Conservation (phyloP, 2,113 vertebrate species). For the Cygnus buccinator region DNA sequence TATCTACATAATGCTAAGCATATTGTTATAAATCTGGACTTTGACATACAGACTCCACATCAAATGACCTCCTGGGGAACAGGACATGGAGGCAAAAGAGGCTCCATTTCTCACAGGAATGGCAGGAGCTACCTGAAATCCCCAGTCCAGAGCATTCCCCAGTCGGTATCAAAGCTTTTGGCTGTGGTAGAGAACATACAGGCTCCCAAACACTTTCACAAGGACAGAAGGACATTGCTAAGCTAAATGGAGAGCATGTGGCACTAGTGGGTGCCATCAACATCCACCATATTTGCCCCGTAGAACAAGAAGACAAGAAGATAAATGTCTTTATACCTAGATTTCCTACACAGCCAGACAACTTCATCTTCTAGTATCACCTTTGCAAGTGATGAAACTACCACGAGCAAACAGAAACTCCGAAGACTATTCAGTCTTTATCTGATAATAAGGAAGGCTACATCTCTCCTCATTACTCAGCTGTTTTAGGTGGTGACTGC, state of each 20-base stretch:
- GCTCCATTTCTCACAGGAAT: background rate
- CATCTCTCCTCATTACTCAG: background rate
- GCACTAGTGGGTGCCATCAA: background rate
- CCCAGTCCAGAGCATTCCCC: background rate
- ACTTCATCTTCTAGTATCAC: background rate
- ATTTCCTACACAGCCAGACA: background rate
- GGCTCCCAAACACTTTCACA: background rate
- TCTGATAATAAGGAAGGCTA: background rate
- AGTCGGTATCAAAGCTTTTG: background rate
- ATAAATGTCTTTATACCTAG: background rate
- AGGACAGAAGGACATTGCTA: conserved; percentile 3
- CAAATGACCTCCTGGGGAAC: background rate
- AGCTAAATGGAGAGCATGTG: conserved; percentile 3
- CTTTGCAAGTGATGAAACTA: background rate
- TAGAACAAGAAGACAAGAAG: background rate
- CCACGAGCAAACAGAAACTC: background rate
- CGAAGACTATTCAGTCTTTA: background rate
- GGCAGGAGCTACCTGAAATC: background rate
- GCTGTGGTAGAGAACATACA: background rate
- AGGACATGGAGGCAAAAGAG: background rate
- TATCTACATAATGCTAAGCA: background rate
- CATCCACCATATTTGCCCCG: background rate
- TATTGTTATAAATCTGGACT: background rate
- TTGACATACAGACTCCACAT: background rate
- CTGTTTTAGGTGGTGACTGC: background rate